phyloP scores from a whole-genome alignment of 2,113 vertebrate species.

The Thamnaconus septentrionalis region DNA sequence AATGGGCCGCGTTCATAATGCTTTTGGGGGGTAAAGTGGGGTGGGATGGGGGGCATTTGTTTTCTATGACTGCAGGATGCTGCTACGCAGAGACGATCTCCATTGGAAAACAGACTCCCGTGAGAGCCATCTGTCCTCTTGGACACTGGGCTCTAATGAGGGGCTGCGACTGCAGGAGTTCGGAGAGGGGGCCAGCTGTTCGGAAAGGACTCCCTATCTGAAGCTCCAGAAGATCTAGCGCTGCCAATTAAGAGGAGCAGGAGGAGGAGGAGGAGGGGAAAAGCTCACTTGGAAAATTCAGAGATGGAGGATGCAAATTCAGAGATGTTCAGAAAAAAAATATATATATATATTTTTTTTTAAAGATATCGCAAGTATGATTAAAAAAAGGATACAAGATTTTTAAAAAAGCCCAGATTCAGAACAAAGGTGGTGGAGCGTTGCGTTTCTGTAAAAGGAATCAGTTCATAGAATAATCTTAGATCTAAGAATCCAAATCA shows the following conservation, averaged over 20 bases:
- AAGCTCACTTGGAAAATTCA: constrained; percentile 7
- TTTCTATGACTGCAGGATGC: constrained; percentile 21
- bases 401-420: too few species aligned
- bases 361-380: too few species aligned
- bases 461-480: too few species aligned
- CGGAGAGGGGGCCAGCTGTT: constrained; percentile 10
- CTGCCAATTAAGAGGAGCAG: constrained; percentile 20
- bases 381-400: too few species aligned
- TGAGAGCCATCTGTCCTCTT: constrained; percentile 36
- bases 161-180: not conserved
- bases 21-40: constrained; percentile 7
- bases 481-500: too few species aligned
- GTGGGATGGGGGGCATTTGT: constrained; percentile 17
- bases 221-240: constrained; percentile 6
- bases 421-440: too few species aligned
- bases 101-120: constrained; percentile 11
- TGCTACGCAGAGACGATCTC: constrained; percentile 12
- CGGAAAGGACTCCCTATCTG: constrained; percentile 16
- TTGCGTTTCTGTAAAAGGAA: too few species aligned
- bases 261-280: not conserved
- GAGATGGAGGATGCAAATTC: too few species aligned
- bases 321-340: too few species aligned
- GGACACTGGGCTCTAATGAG: constrained; percentile 31
- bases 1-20: constrained; percentile 14
- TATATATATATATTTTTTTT: too few species aligned